Evolutionary conservation across 2,113 vertebrate genomes (phyloP), one percentile per base, ranked within the genome.

Genomic region (Labrus mixtus): DNA sequence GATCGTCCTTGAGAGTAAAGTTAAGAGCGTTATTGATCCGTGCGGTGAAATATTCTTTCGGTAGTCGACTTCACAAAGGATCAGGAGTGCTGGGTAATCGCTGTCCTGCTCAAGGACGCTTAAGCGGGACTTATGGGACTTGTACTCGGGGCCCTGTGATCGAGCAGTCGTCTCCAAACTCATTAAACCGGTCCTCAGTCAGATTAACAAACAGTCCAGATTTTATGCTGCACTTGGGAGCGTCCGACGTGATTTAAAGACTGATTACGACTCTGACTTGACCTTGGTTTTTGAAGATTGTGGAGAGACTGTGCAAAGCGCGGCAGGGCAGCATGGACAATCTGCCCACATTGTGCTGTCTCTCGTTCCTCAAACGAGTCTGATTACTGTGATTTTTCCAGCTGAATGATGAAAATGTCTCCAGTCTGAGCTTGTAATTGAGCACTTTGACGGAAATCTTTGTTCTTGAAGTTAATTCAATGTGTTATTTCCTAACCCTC

Each of bases 181-280:
- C 76, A 73, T 76, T 73, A 56, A 51, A 56, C n/a, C 50, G 3
- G 0, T 53, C 62, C 69, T 19, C 64, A 29, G 25, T 62, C 19
- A 2, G 54, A 53, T 58, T 51, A 70, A 84, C 48, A 68, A 61
- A 56, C 76, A 29, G 54, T 66, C 62, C 80, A 10, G 36, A 25
- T 76, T 57, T 48, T 12, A 19, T 39, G 56, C 67, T 59, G 48
- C 75, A 51, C 64, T 67, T 17, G 41, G 60, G 58, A 73, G 51
- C 37, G 8, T 10, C 17, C 63, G 13, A 56, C 59, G 15, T 65
- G 76, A 82, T 76, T 78, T 45, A 54, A 41, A 76, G 58, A 43
- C 76, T 74, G 54, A 82, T 79, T 25, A 13, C 25, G 63, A 77
- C 68, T 73, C 73, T 68, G 75, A 53, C 70, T 66, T 56, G 55